Percentiles rank a stretch among this genome's conserved stretches.
phyloP scores from a whole-genome alignment of 2,797 vertebrate species.

The Perodicticus potto region DNA sequence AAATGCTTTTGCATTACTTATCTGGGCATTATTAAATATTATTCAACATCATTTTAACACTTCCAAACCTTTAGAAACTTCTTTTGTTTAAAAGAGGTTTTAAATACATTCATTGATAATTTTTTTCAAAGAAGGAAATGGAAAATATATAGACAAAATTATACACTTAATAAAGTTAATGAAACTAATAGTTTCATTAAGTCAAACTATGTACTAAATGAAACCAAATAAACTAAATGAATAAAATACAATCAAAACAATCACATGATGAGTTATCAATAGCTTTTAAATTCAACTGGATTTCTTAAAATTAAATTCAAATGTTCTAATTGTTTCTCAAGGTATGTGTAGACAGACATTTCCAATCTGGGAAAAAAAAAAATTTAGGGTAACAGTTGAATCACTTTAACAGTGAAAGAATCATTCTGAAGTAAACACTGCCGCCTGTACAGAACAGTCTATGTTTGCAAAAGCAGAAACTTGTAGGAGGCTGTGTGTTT shows the following conservation, averaged over 20 bases:
- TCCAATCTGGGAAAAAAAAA: neutral
- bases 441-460: conserved; percentile 21
- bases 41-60: neutral
- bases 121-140: neutral
- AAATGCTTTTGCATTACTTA: conserved; percentile 39
- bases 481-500: conserved; percentile 77
- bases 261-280: neutral
- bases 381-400: neutral
- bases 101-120: neutral
- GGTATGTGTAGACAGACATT: neutral
- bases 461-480: conserved; percentile 59
- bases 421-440: conserved; percentile 46
- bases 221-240: neutral
- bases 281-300: conserved; percentile 26
- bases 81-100: neutral
- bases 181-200: neutral
- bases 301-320: conserved; percentile 51
- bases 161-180: neutral
- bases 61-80: conserved; percentile 51
- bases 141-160: neutral
- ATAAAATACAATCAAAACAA: neutral
- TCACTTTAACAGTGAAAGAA: neutral
- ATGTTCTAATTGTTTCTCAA: conserved; percentile 43
- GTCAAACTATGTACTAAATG: neutral
- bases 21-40: conserved; percentile 13